A percentile compares a stretch with the other conserved stretches of the same genome.
phyloP scores from a whole-genome alignment of 1,140 invertebrate species.

The Aleiodes sp. region DNA sequence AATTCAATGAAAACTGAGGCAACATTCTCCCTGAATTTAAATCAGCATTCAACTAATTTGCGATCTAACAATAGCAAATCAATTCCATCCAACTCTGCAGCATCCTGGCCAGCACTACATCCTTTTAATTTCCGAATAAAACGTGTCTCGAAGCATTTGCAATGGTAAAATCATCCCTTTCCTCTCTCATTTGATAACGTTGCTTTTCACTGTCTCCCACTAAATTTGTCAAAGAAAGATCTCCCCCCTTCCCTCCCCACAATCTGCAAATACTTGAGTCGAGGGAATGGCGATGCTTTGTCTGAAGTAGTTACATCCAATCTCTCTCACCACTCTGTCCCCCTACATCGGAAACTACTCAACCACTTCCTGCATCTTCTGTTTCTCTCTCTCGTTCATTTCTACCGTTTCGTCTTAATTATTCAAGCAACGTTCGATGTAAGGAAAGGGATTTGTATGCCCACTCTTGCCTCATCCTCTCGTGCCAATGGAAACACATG shows the following conservation, averaged over 20 bases:
- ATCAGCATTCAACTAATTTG: neutral
- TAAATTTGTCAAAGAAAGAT: constrained; percentile 39
- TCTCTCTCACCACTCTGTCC: neutral
- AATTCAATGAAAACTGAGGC: too few species aligned
- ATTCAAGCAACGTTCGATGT: constrained; percentile 15
- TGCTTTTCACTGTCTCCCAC: constrained; percentile 29
- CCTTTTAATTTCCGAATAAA: constrained; percentile 46
- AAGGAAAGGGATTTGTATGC: constrained; percentile 36
- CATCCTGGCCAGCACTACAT: constrained; percentile 46
- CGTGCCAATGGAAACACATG: too few species aligned
- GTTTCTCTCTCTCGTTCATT: neutral
- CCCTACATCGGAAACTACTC: neutral
- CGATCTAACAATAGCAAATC: constrained; percentile 38
- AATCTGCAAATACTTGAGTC: constrained; percentile 46
- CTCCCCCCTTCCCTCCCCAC: too few species aligned
- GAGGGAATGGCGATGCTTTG: too few species aligned
- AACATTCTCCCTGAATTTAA: too few species aligned
- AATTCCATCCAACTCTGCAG: constrained; percentile 36
- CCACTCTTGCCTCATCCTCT: too few species aligned
- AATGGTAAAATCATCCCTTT: neutral
- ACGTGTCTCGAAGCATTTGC: constrained; percentile 27
- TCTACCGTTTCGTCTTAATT: constrained; percentile 14
- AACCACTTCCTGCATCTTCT: neutral
- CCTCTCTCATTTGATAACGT: neutral
- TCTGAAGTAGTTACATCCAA: constrained; percentile 35